Evolutionary conservation across 2,113 vertebrate genomes (phyloP).

Genomic region (Ochotona princeps): DNA sequence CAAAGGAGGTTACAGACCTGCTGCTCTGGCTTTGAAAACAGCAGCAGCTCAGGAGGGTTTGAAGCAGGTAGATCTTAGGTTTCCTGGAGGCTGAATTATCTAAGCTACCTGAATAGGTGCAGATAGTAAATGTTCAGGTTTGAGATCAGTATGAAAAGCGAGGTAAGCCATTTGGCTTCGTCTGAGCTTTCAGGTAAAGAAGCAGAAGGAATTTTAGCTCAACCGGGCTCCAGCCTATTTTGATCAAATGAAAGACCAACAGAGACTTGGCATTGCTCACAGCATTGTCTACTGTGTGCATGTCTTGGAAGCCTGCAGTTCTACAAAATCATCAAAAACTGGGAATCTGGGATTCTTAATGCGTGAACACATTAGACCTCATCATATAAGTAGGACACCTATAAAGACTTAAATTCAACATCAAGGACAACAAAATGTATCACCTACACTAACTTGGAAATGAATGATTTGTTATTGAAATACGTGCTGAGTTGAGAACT

Average conservation of each 20-base stretch:
- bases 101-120: neutral
- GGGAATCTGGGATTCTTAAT: neutral
- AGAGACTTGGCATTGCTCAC: neutral
- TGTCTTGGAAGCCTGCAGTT: neutral
- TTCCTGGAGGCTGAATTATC: neutral
- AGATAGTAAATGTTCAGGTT: neutral
- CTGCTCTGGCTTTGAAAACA: neutral
- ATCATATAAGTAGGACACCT: neutral
- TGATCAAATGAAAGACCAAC: neutral
- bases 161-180: neutral
- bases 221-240: neutral
- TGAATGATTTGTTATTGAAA: too few relatives aligned
- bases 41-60: neutral
- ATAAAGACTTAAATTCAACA: too few relatives aligned
- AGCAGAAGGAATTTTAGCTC: neutral
- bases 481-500: neutral
- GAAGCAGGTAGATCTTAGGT: neutral
- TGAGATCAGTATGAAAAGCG: neutral
- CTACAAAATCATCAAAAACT: neutral
- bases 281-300: neutral
- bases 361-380: too few relatives aligned
- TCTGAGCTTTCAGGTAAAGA: slow-evolving; percentile 4
- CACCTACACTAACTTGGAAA: too few relatives aligned
- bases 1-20: neutral
- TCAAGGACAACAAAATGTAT: too few relatives aligned